Percentiles rank a stretch among this genome's conserved stretches.
Conservation (phyloP, 1,140 invertebrate genomes). For the Aphidius gifuensis region DNA sequence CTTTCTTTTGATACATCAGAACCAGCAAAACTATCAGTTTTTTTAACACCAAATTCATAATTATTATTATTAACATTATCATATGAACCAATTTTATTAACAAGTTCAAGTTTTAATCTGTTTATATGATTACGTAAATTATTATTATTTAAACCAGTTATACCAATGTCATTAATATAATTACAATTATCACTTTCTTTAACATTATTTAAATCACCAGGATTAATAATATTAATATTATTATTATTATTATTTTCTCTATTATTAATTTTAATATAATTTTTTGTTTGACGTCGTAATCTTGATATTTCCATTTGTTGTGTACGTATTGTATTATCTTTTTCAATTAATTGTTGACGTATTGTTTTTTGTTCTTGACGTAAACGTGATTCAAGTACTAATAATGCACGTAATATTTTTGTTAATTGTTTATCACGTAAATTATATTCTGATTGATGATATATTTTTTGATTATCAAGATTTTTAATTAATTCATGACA, state of each 20-base stretch:
- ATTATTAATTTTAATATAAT: constrained; percentile 51
- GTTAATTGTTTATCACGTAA: constrained; percentile 67
- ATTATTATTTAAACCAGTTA: constrained; percentile 24
- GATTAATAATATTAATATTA: background rate
- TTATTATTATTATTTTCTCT: constrained; percentile 30
- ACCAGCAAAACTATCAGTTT: constrained; percentile 50
- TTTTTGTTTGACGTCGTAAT: constrained; percentile 63
- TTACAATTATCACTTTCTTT: constrained; percentile 27
- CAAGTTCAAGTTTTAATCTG: constrained; percentile 46
- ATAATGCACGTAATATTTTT: constrained; percentile 64
- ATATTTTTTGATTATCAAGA: constrained; percentile 61
- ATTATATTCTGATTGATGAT: constrained; percentile 59
- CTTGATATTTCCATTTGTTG: constrained; percentile 69
- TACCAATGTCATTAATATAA: constrained; percentile 47
- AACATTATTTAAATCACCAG: constrained; percentile 49
- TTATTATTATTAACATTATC: background rate
- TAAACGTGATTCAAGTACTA: constrained; percentile 68
- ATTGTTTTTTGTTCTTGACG: constrained; percentile 74
- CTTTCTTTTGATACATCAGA: constrained; percentile 52
- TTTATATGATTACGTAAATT: constrained; percentile 44
- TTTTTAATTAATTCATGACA: constrained; percentile 60
- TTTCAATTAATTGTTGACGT: constrained; percentile 64
- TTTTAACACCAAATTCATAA: constrained; percentile 37
- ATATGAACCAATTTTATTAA: constrained; percentile 34
- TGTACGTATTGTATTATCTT: constrained; percentile 67